phyloP scores from a whole-genome alignment of 2,888 invertebrate species.

The Aphidius colemani region DNA sequence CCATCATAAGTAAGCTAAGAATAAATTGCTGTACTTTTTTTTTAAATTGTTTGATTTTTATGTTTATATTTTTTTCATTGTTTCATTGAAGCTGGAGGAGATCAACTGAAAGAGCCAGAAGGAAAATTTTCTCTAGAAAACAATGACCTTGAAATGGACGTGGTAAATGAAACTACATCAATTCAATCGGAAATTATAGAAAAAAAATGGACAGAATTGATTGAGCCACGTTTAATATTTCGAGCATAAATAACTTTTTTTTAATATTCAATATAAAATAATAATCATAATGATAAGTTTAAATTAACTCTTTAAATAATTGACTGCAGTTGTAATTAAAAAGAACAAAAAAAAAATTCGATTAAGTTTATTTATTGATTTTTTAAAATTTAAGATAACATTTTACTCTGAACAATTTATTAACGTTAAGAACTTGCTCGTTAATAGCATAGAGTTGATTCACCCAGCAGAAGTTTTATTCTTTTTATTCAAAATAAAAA shows the following conservation, averaged over 20 bases:
- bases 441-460: too few species aligned
- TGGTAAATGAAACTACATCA: not conserved
- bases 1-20: conserved; percentile 32
- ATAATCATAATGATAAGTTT: too few species aligned
- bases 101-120: conserved; percentile 30
- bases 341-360: not conserved
- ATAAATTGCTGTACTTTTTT: not conserved
- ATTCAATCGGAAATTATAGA: not conserved
- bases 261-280: not conserved
- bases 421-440: too few species aligned
- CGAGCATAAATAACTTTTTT: conserved; percentile 17
- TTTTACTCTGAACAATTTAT: too few species aligned
- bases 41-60: not conserved
- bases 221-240: conserved; percentile 33
- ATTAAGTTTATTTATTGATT: not conserved
- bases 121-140: conserved; percentile 33
- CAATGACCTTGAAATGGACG: conserved; percentile 7
- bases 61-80: not conserved
- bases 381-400: not conserved
- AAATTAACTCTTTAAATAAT: too few species aligned
- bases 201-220: conserved; percentile 21
- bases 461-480: too few species aligned
- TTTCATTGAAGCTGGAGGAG: conserved; percentile 21
- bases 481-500: too few species aligned
- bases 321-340: too few species aligned